A percentile compares a stretch with the other conserved stretches of the same genome.
Evolutionary conservation across 2,888 invertebrate genomes (phyloP).

Genomic region (Drosophila subsilvestris): DNA sequence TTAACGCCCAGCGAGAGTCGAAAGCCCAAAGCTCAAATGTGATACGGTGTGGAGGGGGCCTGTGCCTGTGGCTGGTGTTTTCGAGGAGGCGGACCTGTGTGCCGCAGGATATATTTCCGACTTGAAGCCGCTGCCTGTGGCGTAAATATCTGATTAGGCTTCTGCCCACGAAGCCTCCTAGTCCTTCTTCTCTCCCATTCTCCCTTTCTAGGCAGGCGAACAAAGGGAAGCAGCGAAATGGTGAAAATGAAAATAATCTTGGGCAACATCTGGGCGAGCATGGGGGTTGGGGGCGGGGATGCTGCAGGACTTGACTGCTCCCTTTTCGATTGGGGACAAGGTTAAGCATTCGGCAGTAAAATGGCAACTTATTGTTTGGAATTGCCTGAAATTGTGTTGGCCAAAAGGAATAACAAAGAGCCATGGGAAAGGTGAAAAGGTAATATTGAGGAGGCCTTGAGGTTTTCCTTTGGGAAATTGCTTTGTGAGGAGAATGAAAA

Average conservation of each 20-base stretch:
- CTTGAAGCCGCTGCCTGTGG: slow-evolving; percentile 45
- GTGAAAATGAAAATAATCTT: slow-evolving; percentile 53
- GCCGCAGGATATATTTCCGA: slow-evolving; percentile 30
- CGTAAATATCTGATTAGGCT: slow-evolving; percentile 57
- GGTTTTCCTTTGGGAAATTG: slow-evolving; percentile 36
- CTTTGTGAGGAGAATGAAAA: not conserved
- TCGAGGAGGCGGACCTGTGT: slow-evolving; percentile 12
- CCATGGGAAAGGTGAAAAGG: slow-evolving; percentile 17
- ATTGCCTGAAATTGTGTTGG: slow-evolving; percentile 19
- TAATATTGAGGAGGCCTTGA: slow-evolving; percentile 8
- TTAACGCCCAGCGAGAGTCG: slow-evolving; percentile 44
- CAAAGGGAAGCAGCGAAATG: slow-evolving; percentile 47
- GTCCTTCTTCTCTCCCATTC: not conserved
- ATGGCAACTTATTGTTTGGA: slow-evolving; percentile 55
- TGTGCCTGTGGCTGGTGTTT: slow-evolving; percentile 13
- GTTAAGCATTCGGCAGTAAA: slow-evolving; percentile 57
- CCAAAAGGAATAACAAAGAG: slow-evolving; percentile 9
- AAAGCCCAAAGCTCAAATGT: slow-evolving; percentile 42
- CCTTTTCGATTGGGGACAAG: slow-evolving; percentile 50
- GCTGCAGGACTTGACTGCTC: slow-evolving; percentile 17
- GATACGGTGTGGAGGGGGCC: slow-evolving; percentile 16
- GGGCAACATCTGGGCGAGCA: slow-evolving; percentile 37
- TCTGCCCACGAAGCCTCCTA: slow-evolving; percentile 23
- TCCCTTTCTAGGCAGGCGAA: slow-evolving; percentile 34
- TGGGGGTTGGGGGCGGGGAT: not conserved